phyloP scores from a whole-genome alignment of 2,113 vertebrate genomes.

The Lethenteron reissneri region DNA sequence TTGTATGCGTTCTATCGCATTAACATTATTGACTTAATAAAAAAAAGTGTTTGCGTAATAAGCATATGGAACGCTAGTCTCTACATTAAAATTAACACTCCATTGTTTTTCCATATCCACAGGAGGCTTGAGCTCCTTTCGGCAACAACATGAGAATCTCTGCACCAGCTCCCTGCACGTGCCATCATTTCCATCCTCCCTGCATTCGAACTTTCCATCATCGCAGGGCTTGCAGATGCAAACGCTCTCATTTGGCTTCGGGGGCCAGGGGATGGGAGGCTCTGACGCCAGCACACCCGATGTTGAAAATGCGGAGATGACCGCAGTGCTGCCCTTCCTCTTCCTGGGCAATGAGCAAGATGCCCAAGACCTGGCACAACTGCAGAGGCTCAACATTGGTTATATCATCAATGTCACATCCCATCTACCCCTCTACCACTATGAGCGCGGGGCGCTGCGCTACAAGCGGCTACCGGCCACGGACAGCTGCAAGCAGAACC shows the following conservation, averaged over 20 bases:
- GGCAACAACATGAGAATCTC: background rate
- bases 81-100: no score
- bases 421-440: conserved; percentile 48
- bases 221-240: background rate
- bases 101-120: conserved; percentile 13
- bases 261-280: background rate
- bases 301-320: conserved; percentile 41
- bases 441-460: conserved; percentile 27
- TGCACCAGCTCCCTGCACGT: background rate
- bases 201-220: background rate
- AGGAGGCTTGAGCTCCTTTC: conserved; percentile 23
- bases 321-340: conserved; percentile 44
- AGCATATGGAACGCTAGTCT: no score
- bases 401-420: conserved; percentile 51
- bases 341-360: conserved; percentile 46
- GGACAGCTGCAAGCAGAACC: conserved; percentile 53
- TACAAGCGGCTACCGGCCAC: conserved; percentile 50
- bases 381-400: conserved; percentile 35
- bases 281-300: conserved; percentile 21
- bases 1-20: no score
- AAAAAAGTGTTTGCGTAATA: no score
- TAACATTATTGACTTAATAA: no score
- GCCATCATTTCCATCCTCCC: background rate
- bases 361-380: conserved; percentile 36
- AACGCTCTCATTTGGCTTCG: no score